Base-by-base conservation (phyloP, 1,140 invertebrate species). In the Anagrus nilaparvatae region DNA sequence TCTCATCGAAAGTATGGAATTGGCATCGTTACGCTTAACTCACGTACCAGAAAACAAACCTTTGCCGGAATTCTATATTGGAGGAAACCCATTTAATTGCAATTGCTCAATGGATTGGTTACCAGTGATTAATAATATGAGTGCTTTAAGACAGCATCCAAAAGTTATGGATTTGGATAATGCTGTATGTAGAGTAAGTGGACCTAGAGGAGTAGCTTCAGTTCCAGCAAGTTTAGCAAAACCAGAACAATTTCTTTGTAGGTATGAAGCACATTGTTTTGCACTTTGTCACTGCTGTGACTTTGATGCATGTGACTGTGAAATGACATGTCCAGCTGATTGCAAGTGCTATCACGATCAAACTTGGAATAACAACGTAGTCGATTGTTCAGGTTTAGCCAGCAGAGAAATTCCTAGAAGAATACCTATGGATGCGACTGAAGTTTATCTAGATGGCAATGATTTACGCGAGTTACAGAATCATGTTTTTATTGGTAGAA, bases 91-190 rank as follows among this genome's bases (percentile, higher is more conserved):
- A 1, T 90, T 92, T 63, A 78, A 87, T 50, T 93, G 88, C 61
- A 87, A 93, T 55, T 93, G 89, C 68, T 81, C 81, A 39, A 90
- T 92, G 86, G 87, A 91, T 54, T 93, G 87, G 87, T 64, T 94
- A 50, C 85, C 86, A 21, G 75, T 81, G 20, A 82, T 91, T 56
- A 89, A 89, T 61, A 87, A 86, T 55, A 78, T 86, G 71, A 85
- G 81, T 39, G 76, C 78, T 0, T 73, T 79, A 47, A 69, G 84
- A 7, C 84, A 88, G 54, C 83, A 89, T 61, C 87, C 88, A 0
- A 74, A 79, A 2, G 77, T 92, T 18, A 87, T 88, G 79, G 88
- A 93, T 55, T 70, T 89, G 46, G 82, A 87, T 46, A 84, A 87
- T 52, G 81, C 88, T 13, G 77, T 87, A 73, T 91, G 87, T 60